These are phyloP conservation scores for Rattus rattus DNA, from an alignment of 2,113 vertebrate genomes.

Conservation along the genomic window DNA sequence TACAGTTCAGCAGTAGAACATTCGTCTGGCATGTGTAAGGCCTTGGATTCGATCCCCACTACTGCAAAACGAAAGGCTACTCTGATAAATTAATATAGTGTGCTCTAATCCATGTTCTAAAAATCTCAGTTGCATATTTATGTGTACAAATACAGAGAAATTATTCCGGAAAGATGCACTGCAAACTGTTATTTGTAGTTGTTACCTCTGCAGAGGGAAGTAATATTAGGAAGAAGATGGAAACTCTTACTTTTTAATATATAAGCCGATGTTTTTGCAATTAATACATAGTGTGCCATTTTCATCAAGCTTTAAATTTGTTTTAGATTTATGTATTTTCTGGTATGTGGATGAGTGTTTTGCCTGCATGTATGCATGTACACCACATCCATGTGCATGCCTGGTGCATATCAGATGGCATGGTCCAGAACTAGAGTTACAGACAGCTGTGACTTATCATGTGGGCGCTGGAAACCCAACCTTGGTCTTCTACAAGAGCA, in stretches of 20 bases:
- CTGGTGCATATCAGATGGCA: neutral
- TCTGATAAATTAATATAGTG: constrained; percentile 16
- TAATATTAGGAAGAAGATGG: neutral
- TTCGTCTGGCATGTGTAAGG: neutral
- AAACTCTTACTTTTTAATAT: neutral
- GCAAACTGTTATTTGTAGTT: constrained; percentile 28
- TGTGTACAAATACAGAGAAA: constrained; percentile 47
- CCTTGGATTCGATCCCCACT: neutral
- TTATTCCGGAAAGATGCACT: constrained; percentile 35
- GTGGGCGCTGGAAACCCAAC: neutral
- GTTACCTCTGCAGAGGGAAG: constrained; percentile 3
- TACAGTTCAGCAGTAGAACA: neutral
- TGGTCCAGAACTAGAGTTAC: neutral
- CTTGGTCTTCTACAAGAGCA: neutral
- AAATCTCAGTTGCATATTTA: neutral
- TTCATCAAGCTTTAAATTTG: neutral
- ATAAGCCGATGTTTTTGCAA: constrained; percentile 30
- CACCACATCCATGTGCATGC: neutral
- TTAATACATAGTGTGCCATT: constrained; percentile 17
- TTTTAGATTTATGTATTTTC: neutral
- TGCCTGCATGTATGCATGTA: neutral
- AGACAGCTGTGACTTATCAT: neutral
- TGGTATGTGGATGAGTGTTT: neutral
- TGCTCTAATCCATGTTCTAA: constrained; percentile 31
- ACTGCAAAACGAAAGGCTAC: neutral